Evolutionary conservation across 2,797 vertebrate species (phyloP), one percentile per base, ranked within the genome.

Genomic region (Pterois miles): DNA sequence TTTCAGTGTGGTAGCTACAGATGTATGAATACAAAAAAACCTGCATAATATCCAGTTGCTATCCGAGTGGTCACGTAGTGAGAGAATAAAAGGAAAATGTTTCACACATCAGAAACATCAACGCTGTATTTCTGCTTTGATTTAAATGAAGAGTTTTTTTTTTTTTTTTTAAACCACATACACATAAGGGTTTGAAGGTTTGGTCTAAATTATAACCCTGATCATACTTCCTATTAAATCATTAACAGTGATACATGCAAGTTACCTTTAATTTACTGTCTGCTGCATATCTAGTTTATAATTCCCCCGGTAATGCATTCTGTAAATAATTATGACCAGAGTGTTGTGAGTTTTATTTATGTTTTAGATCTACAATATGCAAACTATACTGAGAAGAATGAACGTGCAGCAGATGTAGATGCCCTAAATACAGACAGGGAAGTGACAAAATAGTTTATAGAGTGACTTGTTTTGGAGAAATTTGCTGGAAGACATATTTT

Each of bases 1-100:
- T 66, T 82, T 78, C n/a, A 81, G n/a, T 76, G 59, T 20, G 65
- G 83, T 71, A 50, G 71, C 67, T 69, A 33, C 12, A 58, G 16
- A 57, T 50, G 40, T 3, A 58, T 64, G 11, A 62, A 65, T 48
- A 57, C 13, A 65, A 57, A 29, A 67, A 59, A 20, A n/a, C 38
- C 2, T 29, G 36, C 53, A 69, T 64, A 62, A 48, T 65, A 50
- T 57, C 14, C 13, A 40, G 16, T 50, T 72, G 12, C 9, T 38
- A 11, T 40, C 8, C 0, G 1, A 65, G 38, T 14, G 9, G 38
- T 74, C 34, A 56, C 29, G 62, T 12, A 25, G 27, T 31, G 23
- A 34, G 12, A 27, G 25, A 10, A 60, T 12, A n/a, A 29, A 18
- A 46, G 23, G n/a, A 63, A 70, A 27, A 18, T 16, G 27, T 29